Base-by-base conservation (phyloP, 1,140 invertebrate species). In the Acromyrmex echinatior region DNA sequence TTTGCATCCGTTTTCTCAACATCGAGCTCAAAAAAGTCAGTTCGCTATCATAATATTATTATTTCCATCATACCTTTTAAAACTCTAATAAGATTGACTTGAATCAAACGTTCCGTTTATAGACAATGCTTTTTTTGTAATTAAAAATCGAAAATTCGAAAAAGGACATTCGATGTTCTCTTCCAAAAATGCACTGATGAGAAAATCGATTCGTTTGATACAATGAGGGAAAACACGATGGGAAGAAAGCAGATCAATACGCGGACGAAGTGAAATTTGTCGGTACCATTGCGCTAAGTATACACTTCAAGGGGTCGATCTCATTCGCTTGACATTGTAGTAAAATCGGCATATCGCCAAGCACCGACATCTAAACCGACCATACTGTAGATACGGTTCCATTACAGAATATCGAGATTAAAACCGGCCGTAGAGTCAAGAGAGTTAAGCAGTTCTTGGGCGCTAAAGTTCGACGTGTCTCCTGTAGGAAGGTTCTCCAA, bases 381-480 rank as follows among this genome's bases (percentile, higher is more conserved):
- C 87, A 82, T 56, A 65, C 51, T 45, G 71, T 66, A 62, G 60
- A 56, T 84, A 73, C 68, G 68, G 77, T 74, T 91, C 49, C 65
- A 81, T 95, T 95, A 96, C 79, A 96, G 92, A 91, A 96, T 96
- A 88, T 96, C 96, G 87, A 96, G 94, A 92, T 96, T 96, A 90
- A 97, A 96, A 62, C 95, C 94, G 63, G 96, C 94, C 90, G 96
- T 95, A 66, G 95, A 96, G 87, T 96, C 96, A 66, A 96, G 95
- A 4, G 97, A 98, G 94, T 97, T 98, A 90, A 98, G 96, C 86
- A 98, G 94, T 90, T 98, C 97, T 93, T 98, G 97, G 66, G 97
- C 97, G 86, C 97, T 97, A 92, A 97, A 97, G 87, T 97, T 97
- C 88, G 96, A 96, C 62, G 97, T 96, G 91, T 97, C 97, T 28